phyloP scores from a whole-genome alignment of 2,888 invertebrate species.

The Idaea aversata region DNA sequence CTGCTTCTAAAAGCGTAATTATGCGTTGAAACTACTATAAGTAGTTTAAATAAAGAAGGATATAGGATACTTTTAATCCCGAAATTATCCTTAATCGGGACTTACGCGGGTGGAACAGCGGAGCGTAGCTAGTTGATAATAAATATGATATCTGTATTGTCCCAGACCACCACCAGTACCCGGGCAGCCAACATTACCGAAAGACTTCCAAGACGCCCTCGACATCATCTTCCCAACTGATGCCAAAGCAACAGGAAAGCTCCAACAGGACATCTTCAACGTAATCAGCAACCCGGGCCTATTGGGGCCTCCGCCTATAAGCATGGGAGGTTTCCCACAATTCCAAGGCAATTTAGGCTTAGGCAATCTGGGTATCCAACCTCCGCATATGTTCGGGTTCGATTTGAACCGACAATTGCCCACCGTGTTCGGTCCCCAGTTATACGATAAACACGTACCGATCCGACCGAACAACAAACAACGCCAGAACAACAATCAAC shows the following conservation, averaged over 20 bases:
- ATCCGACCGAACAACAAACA: slow-evolving; percentile 41
- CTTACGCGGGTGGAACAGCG: too few species aligned
- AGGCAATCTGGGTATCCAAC: slow-evolving; percentile 26
- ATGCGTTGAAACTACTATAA: too few species aligned
- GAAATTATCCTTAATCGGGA: too few species aligned
- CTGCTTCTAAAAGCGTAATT: too few species aligned
- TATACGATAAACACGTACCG: slow-evolving; percentile 68
- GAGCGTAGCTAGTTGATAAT: too few species aligned
- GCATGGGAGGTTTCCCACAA: slow-evolving; percentile 32
- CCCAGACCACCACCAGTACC: slow-evolving; percentile 24
- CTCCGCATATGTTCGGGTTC: slow-evolving; percentile 61
- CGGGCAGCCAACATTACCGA: slow-evolving; percentile 67
- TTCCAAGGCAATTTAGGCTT: slow-evolving; percentile 34
- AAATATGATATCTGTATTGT: not conserved
- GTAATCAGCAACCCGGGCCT: slow-evolving; percentile 38
- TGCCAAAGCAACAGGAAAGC: slow-evolving; percentile 41
- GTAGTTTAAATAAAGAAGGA: too few species aligned
- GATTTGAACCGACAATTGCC: slow-evolving; percentile 57
- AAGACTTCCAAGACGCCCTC: slow-evolving; percentile 84
- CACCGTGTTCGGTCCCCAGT: slow-evolving; percentile 44
- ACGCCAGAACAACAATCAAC: slow-evolving; percentile 22
- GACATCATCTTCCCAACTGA: slow-evolving; percentile 82
- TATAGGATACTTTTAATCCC: too few species aligned
- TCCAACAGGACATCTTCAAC: slow-evolving; percentile 33
- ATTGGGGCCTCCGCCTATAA: slow-evolving; percentile 30